phyloP scores from a whole-genome alignment of 2,797 vertebrate species.

The Threskiornis aethiopicus region DNA sequence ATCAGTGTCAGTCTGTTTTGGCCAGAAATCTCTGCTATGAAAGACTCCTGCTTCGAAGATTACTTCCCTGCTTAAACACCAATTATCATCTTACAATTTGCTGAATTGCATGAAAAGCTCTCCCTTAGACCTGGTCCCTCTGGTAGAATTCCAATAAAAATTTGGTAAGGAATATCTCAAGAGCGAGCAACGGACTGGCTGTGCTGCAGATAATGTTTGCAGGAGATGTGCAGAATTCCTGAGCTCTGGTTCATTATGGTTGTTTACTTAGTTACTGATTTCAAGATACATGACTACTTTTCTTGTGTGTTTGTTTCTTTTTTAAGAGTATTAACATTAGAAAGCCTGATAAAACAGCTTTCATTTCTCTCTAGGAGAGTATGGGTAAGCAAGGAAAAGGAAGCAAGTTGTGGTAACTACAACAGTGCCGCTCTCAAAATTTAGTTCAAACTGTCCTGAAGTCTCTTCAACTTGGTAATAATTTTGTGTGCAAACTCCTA shows the following conservation, averaged over 20 bases:
- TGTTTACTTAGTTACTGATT: neutral
- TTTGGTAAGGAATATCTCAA: neutral
- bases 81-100: rapidly evolving
- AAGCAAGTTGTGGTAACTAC: neutral
- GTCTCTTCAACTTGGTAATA: neutral
- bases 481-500: neutral
- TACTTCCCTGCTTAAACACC: neutral
- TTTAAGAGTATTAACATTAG: neutral
- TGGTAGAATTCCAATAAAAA: neutral
- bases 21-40: neutral
- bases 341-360: neutral
- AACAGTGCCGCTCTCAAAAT: neutral
- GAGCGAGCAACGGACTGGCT: neutral
- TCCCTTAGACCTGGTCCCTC: neutral
- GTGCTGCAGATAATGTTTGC: neutral
- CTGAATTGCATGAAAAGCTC: neutral
- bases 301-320: neutral
- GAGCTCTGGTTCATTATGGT: neutral
- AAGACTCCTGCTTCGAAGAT: neutral
- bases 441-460: neutral
- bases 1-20: neutral
- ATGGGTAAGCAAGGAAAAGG: neutral
- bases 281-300: neutral
- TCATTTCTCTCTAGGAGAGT: neutral
- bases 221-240: neutral